Evolutionary conservation across 2,797 vertebrate genomes (phyloP), one percentile per base, ranked within the genome.

Genomic region (Botia kubotai): DNA sequence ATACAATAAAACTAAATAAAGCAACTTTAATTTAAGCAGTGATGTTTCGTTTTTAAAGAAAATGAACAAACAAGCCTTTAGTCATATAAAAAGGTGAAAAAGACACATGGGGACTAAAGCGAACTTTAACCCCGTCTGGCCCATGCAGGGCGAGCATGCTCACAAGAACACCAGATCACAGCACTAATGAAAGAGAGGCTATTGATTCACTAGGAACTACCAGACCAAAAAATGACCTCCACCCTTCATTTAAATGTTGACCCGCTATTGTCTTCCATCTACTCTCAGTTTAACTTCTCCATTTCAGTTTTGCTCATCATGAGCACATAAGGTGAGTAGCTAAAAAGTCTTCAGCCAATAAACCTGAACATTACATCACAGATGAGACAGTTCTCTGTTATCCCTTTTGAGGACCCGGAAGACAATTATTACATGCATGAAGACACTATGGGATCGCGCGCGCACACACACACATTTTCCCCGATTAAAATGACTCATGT

Each of bases 1-100:
- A 91, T 89, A 91, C 92, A 93, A 91, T 86, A 85, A 91, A 90
- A 88, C 60, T 79, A 90, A 90, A 88, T 63, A 80, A 90, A 88
- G 86, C 86, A 75, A 87, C 80, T 85, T 87, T 88, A 88, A 83
- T 82, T 73, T 80, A 87, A 88, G 86, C 71, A 79, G 87, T 85
- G 83, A 87, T 88, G 90, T 85, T 87, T 39, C 36, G 77, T 82
- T 26, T 90, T 82, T 83, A 86, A 71, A 80, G 75, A 85, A 87
- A 89, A 87, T 87, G 79, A 90, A 89, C 87, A 90, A 84, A 90
- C 85, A 90, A 79, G 81, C 75, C 69, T 87, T 55, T 80, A 88
- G 86, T 83, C 82, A 82, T 86, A 89, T 76, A 88, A 89, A 87
- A 82, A 6, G 16, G 72, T 79, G 65, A 86, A 84, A 75, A 75